Conservation (phyloP, 2,113 vertebrate species). For the Oryzias celebensis region DNA sequence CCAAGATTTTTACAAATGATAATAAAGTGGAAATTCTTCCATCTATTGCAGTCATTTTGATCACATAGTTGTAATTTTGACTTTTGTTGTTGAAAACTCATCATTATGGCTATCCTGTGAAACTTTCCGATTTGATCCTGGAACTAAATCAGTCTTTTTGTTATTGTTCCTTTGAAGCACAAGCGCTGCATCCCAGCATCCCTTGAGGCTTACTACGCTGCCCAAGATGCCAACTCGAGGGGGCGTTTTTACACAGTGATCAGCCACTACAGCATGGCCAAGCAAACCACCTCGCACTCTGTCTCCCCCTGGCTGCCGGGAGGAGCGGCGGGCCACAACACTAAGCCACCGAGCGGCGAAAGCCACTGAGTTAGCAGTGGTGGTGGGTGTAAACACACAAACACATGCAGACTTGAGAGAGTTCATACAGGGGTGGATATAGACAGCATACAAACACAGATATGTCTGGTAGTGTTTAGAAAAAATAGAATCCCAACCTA, state of each 20-base stretch:
- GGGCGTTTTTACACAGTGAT: conserved; percentile 98
- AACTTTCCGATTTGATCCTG: too few species aligned
- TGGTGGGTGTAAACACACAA: conserved; percentile 13
- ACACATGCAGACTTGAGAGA: conserved; percentile 14
- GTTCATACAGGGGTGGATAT: conserved; percentile 4
- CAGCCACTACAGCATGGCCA: conserved; percentile 99
- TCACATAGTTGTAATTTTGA: too few species aligned
- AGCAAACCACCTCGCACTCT: conserved; percentile 95
- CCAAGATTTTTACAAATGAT: too few species aligned
- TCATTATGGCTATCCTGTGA: too few species aligned
- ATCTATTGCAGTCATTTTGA: too few species aligned
- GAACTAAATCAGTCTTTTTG: not conserved
- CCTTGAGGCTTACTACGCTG: conserved; percentile 94
- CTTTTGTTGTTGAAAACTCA: too few species aligned
- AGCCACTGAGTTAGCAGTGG: conserved; percentile 80
- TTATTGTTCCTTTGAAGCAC: conserved; percentile 78
- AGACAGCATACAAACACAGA: conserved; percentile 6
- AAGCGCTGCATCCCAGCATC: conserved; percentile 97
- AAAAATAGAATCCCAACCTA: conserved; percentile 11
- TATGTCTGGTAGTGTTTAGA: conserved; percentile 40
- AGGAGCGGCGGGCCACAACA: conserved; percentile 79
- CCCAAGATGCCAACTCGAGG: conserved; percentile 93
- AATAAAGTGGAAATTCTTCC: too few species aligned
- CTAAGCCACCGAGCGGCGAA: conserved; percentile 86
- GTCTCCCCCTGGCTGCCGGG: conserved; percentile 94